Conservation (phyloP, 2,888 invertebrate genomes). For the Troilus luridus region DNA sequence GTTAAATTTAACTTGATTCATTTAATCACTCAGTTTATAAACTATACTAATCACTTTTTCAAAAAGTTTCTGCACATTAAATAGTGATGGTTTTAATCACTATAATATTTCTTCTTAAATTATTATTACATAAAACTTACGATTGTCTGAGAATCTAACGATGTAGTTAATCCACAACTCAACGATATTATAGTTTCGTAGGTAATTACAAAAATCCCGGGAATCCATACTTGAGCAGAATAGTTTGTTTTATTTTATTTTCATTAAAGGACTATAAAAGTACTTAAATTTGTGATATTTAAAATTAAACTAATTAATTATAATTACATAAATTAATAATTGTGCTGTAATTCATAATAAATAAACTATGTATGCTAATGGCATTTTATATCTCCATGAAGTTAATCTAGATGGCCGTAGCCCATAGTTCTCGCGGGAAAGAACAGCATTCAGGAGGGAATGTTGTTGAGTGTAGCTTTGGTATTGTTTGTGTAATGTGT, state of each 20-base stretch:
- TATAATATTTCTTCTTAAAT: neutral
- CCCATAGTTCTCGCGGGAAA: slow-evolving; percentile 26
- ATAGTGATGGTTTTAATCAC: neutral
- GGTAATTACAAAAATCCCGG: neutral
- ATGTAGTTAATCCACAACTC: neutral
- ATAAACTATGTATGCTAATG: neutral
- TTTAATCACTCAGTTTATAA: no score
- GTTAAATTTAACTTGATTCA: no score
- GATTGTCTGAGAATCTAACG: neutral
- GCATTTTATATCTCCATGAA: neutral
- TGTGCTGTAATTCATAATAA: neutral
- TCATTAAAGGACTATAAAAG: neutral
- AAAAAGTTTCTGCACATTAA: neutral
- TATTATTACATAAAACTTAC: neutral
- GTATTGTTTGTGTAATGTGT: neutral
- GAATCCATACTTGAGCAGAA: neutral
- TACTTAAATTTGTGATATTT: neutral
- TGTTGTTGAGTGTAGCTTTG: neutral
- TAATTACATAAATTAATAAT: neutral
- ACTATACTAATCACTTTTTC: no score
- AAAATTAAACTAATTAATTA: neutral
- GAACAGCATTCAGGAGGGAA: slow-evolving; percentile 31
- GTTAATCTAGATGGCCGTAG: neutral
- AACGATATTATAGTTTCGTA: neutral
- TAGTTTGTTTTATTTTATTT: neutral